Conservation (phyloP, 30 jellyfish, hydroid and myxozoan species). For the Cassiopea xamachana region DNA sequence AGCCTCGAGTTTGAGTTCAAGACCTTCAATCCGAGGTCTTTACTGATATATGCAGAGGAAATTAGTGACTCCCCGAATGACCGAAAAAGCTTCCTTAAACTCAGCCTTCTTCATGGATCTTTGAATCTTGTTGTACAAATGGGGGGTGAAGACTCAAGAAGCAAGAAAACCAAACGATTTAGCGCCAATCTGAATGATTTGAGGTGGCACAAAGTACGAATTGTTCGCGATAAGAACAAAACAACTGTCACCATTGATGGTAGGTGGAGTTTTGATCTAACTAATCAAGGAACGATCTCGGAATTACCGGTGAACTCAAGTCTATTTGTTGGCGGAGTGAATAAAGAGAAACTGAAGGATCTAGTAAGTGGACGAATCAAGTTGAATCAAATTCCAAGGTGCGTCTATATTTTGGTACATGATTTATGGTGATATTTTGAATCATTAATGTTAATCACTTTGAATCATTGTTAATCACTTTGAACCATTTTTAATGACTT, state of each 20-base stretch:
- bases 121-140: slow-evolving; percentile 73
- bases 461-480: too few relatives aligned
- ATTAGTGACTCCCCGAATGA: slow-evolving; percentile 10
- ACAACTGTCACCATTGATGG: slow-evolving; percentile 63
- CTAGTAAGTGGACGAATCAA: slow-evolving; percentile 34
- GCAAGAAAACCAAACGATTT: slow-evolving; percentile 37
- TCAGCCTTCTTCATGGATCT: slow-evolving; percentile 69
- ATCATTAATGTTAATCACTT: too few relatives aligned
- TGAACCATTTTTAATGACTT: too few relatives aligned
- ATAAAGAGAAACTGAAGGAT: background rate
- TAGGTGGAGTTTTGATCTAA: slow-evolving; percentile 16
- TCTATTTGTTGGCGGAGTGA: slow-evolving; percentile 88
- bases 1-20: slow-evolving; percentile 76
- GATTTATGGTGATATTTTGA: too few relatives aligned
- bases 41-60: slow-evolving; percentile 77
- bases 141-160: slow-evolving; percentile 43
- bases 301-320: slow-evolving; percentile 73
- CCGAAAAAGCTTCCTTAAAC: slow-evolving; percentile 55
- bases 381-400: slow-evolving; percentile 8
- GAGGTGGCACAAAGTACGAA: slow-evolving; percentile 82
- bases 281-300: slow-evolving; percentile 30
- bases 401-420: background rate
- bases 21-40: slow-evolving; percentile 64
- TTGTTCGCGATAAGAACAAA: slow-evolving; percentile 35
- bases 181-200: slow-evolving; percentile 78